These are phyloP conservation scores for Athalia rosae DNA, from an alignment of 2,888 invertebrate species.

Conservation along the genomic window DNA sequence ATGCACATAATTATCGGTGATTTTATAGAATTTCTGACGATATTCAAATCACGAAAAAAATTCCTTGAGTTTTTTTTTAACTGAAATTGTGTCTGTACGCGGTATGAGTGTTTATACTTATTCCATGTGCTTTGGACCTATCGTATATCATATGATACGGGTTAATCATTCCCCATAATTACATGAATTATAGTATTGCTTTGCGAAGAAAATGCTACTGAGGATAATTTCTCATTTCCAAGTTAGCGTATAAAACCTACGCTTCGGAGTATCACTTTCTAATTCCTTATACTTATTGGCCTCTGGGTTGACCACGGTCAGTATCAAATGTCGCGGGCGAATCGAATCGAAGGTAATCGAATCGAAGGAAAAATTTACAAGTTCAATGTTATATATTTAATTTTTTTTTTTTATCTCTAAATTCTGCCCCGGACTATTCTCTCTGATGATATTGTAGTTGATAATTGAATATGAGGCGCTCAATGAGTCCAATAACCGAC, in stretches of 20 bases:
- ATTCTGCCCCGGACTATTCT: too few relatives aligned
- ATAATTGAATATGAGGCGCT: too few relatives aligned
- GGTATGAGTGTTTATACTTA: neutral
- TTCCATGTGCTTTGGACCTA: neutral
- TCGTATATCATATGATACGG: neutral
- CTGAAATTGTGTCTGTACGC: neutral
- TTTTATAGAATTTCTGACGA: too few relatives aligned
- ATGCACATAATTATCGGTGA: too few relatives aligned
- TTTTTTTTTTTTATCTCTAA: too few relatives aligned
- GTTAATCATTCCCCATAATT: neutral
- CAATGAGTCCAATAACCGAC: too few relatives aligned
- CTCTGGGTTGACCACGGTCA: constrained; percentile 30
- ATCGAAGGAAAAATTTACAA: too few relatives aligned
- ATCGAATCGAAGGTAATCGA: neutral
- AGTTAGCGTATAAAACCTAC: constrained; percentile 5
- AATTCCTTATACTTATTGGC: constrained; percentile 27
- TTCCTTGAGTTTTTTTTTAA: too few relatives aligned
- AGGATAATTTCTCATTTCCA: constrained; percentile 7
- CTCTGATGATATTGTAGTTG: too few relatives aligned
- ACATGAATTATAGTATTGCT: constrained; percentile 14
- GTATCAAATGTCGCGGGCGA: constrained; percentile 7
- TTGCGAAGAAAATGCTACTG: neutral
- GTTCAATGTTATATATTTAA: too few relatives aligned
- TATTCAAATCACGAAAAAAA: too few relatives aligned
- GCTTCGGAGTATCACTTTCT: constrained; percentile 31